Conservation (phyloP, 2,888 invertebrate species). For the Scrobipalpa atriplicella region DNA sequence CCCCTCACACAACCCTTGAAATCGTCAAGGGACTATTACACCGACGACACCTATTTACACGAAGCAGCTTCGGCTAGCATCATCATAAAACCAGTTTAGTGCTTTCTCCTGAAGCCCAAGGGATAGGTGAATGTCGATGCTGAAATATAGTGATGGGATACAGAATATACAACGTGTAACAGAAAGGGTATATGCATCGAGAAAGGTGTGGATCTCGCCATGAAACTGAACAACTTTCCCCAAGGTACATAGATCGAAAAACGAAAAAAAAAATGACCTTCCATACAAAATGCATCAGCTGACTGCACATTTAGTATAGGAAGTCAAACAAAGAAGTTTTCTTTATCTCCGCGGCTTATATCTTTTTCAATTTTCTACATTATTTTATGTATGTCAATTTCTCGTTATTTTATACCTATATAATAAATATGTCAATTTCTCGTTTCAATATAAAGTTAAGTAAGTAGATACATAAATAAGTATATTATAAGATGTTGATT, state of each 20-base stretch:
- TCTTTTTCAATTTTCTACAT: background rate
- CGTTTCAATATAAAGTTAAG: background rate
- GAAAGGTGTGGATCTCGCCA: too few relatives aligned
- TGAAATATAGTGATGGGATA: background rate
- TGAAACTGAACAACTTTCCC: too few relatives aligned
- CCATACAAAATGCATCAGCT: too few relatives aligned
- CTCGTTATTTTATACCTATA: too few relatives aligned
- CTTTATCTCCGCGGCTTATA: too few relatives aligned
- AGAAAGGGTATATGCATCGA: too few relatives aligned
- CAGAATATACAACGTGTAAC: background rate
- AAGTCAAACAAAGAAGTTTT: too few relatives aligned
- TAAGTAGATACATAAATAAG: background rate
- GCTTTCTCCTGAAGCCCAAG: background rate
- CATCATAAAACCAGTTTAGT: slow-evolving; percentile 23
- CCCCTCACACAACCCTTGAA: background rate
- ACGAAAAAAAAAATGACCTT: too few relatives aligned
- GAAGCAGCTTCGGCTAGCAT: background rate
- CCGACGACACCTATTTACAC: slow-evolving; percentile 2
- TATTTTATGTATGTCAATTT: too few relatives aligned
- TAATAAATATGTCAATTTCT: background rate
- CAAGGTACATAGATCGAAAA: too few relatives aligned
- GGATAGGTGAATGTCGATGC: slow-evolving; percentile 15
- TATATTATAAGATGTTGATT: slow-evolving; percentile 2
- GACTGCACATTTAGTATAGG: too few relatives aligned
- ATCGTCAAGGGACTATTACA: slow-evolving; percentile 11